Evolutionary conservation across 2,888 invertebrate genomes (phyloP), one percentile per base, ranked within the genome.

Genomic region (Brachynemurus nebulosus): DNA sequence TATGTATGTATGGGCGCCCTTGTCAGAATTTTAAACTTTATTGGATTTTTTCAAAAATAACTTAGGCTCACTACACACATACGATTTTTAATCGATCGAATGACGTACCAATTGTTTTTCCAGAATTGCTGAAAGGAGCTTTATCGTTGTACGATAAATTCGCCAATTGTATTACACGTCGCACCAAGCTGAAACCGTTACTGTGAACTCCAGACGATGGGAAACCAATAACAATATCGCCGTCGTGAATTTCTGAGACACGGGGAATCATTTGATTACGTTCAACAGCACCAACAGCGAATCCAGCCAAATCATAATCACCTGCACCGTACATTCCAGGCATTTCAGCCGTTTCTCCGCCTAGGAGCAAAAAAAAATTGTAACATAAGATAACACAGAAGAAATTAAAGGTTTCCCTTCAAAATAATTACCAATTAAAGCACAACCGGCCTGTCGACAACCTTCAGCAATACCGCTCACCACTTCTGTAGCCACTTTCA

Each of bases 311-410:
- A 64, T 98, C 97, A 64, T 95, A 97, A 52, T 92, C 88, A 1
- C 84, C 86, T 0, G 72, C 65, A 2, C 73, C 70, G 65, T 97
- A 98, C 69, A 97, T 83, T 2, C 88, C 83, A 0, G 97, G 96
- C 93, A 96, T 93, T 68, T 95, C 95, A 0, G 96, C 96, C 2
- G 96, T 96, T 68, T 97, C 96, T 0, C 96, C 96, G 48, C 79
- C 83, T 93, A 54, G 1, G 59, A 56, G 12, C 14, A 35, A 50
- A 14, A 9, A n/a, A 17, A 14, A 40, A 25, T 40, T 25, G 11
- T 43, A 25, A 25, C 14, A 37, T 4, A 4, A 39, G 11, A 45
- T n/a, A n/a, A 6, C 9, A 9, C 23, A 23, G 23, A 9, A 9
- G 23, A 7, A 18, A 17, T 19, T 14, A 40, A 43, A 16, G 36